Evolutionary conservation across 2,113 vertebrate species (phyloP), one percentile per base, ranked within the genome.

Genomic region (Sinocyclocheilus rhinocerous): DNA sequence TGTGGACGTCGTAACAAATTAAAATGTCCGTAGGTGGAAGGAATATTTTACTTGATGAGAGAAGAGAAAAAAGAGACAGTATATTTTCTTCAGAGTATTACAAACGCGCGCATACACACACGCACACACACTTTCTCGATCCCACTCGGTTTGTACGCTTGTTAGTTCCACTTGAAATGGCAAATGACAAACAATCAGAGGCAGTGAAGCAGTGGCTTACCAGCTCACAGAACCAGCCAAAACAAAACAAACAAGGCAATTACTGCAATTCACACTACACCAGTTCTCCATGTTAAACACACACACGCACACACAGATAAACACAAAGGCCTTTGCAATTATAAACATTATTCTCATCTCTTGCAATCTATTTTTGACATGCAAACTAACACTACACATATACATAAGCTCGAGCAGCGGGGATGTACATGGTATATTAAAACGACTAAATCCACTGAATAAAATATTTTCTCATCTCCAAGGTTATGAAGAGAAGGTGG

Each of bases 161-260:
- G 93, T 95, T 95, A 95, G 93, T 95, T 95, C 94, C 93, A 95
- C 93, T 93, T 92, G 92, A 94, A 92, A 92, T 92, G 90, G 88
- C 92, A 94, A 93, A 93, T 93, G 91, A 94, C 92, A 93, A 94
- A 94, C 93, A 94, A 92, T 95, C 91, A 92, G 91, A 92, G n/a
- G 87, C 92, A 92, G 89, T 90, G 88, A 93, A 92, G 90, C 88
- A 91, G 89, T 87, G 86, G 91, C 88, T 91, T 88, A 85, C 89
- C 91, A 89, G 89, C 90, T 88, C 91, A 88, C 48, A 86, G 92
- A 92, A 76, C 89, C 88, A 90, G 87, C 84, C 87, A 86, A 90
- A 90, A 89, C 90, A 88, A 91, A 93, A 92, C 92, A 93, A 92
- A 92, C 57, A 90, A 90, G 88, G 85, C 84, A 89, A 86, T 90